Percentiles rank a stretch among this genome's conserved stretches.
These are phyloP conservation scores for Sebastes nivosus DNA, from an alignment of 2,797 vertebrate species.

Conservation along the genomic window DNA sequence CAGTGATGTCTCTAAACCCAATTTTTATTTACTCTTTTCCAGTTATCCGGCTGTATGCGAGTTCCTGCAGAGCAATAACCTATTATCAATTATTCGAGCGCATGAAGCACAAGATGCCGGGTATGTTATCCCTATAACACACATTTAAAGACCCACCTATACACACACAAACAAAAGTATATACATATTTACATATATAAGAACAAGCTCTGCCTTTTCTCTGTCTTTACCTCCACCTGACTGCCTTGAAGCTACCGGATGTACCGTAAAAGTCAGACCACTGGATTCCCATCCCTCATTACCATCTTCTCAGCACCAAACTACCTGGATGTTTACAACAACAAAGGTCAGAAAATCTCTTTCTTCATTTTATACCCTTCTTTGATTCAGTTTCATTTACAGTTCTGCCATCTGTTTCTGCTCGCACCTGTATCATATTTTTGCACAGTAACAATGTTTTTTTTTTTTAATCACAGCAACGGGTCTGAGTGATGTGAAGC, in stretches of 20 bases:
- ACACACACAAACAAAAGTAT: constrained; percentile 8
- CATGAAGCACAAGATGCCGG: constrained; percentile 98
- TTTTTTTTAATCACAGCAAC: not conserved
- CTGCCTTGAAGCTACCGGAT: constrained; percentile 90
- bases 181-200: constrained; percentile 5
- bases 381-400: not conserved
- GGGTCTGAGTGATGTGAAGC: not conserved
- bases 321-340: constrained; percentile 99
- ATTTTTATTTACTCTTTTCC: constrained; percentile 30
- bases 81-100: constrained; percentile 98
- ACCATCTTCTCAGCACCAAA: constrained; percentile 99
- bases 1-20: not conserved
- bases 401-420: not conserved
- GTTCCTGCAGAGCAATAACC: constrained; percentile 99
- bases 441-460: not conserved
- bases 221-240: constrained; percentile 3
- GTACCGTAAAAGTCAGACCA: constrained; percentile 99
- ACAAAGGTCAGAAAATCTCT: constrained; percentile 90
- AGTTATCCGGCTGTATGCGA: constrained; percentile 99
- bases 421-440: not conserved
- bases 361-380: not conserved
- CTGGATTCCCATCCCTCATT: constrained; percentile 98
- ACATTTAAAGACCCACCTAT: not conserved
- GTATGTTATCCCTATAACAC: constrained; percentile 77
- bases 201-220: not conserved